phyloP scores from a whole-genome alignment of 2,888 invertebrate species.

The Hybos culiciformis region DNA sequence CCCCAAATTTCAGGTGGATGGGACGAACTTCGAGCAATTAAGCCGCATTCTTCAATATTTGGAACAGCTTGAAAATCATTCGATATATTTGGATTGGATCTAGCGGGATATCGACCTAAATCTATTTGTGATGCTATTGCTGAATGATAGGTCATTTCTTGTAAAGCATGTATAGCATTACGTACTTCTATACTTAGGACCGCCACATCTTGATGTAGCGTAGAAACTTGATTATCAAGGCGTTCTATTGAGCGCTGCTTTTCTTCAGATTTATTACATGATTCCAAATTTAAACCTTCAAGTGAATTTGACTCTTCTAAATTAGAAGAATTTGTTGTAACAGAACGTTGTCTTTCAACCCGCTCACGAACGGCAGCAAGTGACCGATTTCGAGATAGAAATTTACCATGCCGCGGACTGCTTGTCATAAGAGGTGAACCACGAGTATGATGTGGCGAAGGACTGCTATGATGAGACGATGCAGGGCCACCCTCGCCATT shows the following conservation, averaged over 20 bases:
- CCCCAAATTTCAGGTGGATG: constrained; percentile 77
- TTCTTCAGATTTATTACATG: constrained; percentile 17
- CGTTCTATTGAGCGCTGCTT: constrained; percentile 44
- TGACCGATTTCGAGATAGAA: constrained; percentile 43
- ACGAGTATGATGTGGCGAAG: constrained; percentile 26
- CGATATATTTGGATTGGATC: constrained; percentile 68
- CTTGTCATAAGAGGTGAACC: constrained; percentile 35
- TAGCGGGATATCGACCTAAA: constrained; percentile 51
- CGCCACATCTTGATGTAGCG: constrained; percentile 73
- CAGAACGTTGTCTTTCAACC: constrained; percentile 53
- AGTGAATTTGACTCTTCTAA: constrained; percentile 43
- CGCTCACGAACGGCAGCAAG: constrained; percentile 45
- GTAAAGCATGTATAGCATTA: constrained; percentile 69
- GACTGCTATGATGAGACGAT: constrained; percentile 44
- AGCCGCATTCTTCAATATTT: constrained; percentile 25
- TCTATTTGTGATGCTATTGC: constrained; percentile 29
- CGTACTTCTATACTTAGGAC: constrained; percentile 74
- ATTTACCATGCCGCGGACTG: constrained; percentile 43
- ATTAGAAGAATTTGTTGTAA: constrained; percentile 40
- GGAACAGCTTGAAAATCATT: constrained; percentile 26
- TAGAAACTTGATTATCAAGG: constrained; percentile 68
- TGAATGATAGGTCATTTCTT: constrained; percentile 59
- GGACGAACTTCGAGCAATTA: constrained; percentile 63
- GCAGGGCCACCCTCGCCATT: constrained; percentile 35
- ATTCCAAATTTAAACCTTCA: constrained; percentile 46